A percentile compares a stretch with the other conserved stretches of the same genome.
Evolutionary conservation across 2,113 vertebrate species (phyloP).

Genomic region (Arvicanthis niloticus): DNA sequence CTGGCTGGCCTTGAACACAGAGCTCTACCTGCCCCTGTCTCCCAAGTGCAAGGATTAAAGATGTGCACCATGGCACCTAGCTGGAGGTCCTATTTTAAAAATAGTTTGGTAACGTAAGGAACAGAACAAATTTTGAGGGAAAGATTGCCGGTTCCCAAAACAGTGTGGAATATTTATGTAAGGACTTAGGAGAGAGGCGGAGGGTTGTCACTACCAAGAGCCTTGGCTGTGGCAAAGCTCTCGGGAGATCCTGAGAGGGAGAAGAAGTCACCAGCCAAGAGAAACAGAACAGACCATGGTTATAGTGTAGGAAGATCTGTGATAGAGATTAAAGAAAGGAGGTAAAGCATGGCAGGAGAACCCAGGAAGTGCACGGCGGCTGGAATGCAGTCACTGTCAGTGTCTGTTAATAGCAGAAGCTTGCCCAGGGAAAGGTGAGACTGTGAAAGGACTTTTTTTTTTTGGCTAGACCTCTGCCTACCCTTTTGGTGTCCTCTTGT

Average conservation of each 20-base stretch:
- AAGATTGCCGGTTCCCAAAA: conserved; percentile 11
- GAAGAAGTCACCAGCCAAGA: not conserved
- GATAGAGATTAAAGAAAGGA: conserved; percentile 1
- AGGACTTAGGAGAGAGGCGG: not conserved
- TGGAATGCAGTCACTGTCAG: not conserved
- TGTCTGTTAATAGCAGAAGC: not conserved
- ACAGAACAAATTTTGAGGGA: not conserved
- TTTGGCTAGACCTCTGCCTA: not conserved
- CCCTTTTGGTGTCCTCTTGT: not conserved
- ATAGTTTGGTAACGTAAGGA: not conserved
- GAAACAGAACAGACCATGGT: not conserved
- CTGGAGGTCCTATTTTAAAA: not conserved
- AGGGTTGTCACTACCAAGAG: not conserved
- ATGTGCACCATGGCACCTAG: not conserved
- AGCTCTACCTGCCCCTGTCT: not conserved
- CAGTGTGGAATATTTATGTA: not conserved
- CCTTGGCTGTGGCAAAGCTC: not conserved
- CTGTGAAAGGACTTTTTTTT: not conserved
- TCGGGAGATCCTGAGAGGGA: not conserved
- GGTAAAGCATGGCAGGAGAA: not conserved
- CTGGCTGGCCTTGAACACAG: not conserved
- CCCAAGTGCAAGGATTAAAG: not conserved
- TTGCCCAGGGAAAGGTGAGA: not conserved
- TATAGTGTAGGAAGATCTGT: not conserved
- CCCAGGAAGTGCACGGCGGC: not conserved